Evolutionary conservation across 2,797 vertebrate species (phyloP).

Genomic region (Eospalax fontanierii): DNA sequence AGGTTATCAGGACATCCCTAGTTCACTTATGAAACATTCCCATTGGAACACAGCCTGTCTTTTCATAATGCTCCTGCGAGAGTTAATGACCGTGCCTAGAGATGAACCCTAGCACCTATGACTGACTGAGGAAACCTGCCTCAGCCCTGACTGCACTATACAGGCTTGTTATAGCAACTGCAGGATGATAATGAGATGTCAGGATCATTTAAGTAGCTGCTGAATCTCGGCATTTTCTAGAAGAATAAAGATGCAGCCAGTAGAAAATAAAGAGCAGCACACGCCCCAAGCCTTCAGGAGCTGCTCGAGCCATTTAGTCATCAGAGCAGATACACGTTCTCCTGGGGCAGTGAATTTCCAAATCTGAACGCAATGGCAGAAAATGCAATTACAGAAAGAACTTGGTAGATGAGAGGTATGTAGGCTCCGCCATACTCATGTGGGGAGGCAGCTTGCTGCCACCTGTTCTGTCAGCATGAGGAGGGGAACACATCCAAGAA

Average conservation of each 20-base stretch:
- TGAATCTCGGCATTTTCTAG: neutral
- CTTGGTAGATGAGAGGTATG: neutral
- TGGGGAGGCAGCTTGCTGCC: neutral
- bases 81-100: too few relatives aligned
- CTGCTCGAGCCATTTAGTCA: neutral
- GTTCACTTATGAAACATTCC: neutral
- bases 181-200: neutral
- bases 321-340: neutral
- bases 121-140: neutral
- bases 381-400: neutral
- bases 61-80: neutral
- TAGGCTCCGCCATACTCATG: neutral
- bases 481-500: neutral
- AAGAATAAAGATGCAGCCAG: neutral
- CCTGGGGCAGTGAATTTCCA: neutral
- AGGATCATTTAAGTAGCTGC: neutral
- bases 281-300: neutral
- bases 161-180: neutral
- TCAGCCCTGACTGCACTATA: neutral
- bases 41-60: neutral
- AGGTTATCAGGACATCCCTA: neutral
- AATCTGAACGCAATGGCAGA: neutral
- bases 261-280: neutral
- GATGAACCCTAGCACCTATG: neutral
- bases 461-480: neutral